Percentiles rank a stretch among this genome's conserved stretches.
Conservation (phyloP, 2,888 invertebrate species). For the Phyllotreta striolata region DNA sequence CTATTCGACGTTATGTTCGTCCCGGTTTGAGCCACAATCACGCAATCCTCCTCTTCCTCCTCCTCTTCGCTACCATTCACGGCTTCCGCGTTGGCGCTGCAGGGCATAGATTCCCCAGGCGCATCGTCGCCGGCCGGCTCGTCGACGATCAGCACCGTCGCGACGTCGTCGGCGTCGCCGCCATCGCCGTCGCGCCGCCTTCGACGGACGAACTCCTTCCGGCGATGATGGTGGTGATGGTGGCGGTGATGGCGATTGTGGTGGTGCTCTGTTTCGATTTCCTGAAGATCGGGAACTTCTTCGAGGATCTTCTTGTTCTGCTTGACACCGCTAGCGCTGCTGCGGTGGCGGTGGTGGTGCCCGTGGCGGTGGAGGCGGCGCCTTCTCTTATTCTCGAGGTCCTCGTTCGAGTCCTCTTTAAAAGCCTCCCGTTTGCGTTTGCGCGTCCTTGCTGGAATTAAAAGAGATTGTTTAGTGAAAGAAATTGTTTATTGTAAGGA, state of each 20-base stretch:
- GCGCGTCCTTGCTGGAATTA: too few species aligned
- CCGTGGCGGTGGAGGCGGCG: conserved; percentile 50
- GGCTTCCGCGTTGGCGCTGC: conserved; percentile 42
- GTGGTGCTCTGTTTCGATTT: conserved; percentile 51
- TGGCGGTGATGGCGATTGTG: too few species aligned
- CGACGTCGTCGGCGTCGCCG: neutral
- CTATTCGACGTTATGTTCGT: conserved; percentile 63
- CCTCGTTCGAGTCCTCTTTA: conserved; percentile 57
- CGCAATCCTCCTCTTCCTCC: conserved; percentile 65
- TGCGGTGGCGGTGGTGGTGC: too few species aligned
- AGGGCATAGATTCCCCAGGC: conserved; percentile 45
- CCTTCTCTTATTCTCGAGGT: conserved; percentile 55
- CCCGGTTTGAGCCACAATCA: conserved; percentile 65
- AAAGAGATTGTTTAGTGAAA: too few species aligned
- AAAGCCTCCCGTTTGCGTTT: too few species aligned
- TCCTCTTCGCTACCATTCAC: conserved; percentile 61
- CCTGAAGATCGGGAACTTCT: conserved; percentile 60
- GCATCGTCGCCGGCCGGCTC: conserved; percentile 47
- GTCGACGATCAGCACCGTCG: neutral
- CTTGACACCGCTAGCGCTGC: too few species aligned
- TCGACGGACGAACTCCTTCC: too few species aligned
- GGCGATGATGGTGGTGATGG: too few species aligned
- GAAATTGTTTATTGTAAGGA: too few species aligned
- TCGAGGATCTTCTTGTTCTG: conserved; percentile 62
- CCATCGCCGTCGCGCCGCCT: too few species aligned